Conservation (phyloP, 2,113 vertebrate genomes). For the Laticauda colubrina region DNA sequence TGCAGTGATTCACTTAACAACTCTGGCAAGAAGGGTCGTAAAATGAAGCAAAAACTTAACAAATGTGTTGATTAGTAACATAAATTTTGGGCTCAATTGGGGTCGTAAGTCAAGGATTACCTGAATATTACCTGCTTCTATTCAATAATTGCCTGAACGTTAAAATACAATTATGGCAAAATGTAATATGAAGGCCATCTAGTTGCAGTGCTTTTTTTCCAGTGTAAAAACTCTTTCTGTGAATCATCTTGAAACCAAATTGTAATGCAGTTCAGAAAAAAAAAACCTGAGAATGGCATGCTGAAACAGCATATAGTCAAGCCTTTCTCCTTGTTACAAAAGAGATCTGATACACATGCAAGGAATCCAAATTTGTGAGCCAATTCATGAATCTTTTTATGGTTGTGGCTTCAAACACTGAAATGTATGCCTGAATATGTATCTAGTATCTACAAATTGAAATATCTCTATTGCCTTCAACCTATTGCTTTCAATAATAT, state of each 20-base stretch:
- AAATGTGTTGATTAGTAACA: too few species aligned
- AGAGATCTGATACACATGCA: background rate
- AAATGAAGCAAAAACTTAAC: too few species aligned
- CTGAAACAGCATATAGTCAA: background rate
- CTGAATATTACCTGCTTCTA: background rate
- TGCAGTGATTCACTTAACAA: too few species aligned
- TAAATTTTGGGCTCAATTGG: too few species aligned
- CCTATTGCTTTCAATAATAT: background rate
- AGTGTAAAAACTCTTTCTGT: background rate
- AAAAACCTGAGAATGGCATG: background rate
- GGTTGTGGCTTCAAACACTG: background rate
- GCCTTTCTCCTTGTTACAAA: background rate
- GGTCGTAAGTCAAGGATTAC: too few species aligned
- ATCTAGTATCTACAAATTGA: background rate
- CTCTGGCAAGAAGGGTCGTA: too few species aligned
- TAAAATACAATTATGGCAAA: background rate
- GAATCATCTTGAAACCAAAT: background rate
- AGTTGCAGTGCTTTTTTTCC: background rate
- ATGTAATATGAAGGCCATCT: background rate
- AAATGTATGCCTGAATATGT: background rate
- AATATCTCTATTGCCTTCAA: background rate
- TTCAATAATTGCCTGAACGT: slow-evolving; percentile 4
- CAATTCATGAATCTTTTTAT: background rate
- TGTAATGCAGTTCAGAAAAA: background rate
- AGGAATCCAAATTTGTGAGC: background rate